Conservation (phyloP, 2,113 vertebrate species). For the Anolis carolinensis region DNA sequence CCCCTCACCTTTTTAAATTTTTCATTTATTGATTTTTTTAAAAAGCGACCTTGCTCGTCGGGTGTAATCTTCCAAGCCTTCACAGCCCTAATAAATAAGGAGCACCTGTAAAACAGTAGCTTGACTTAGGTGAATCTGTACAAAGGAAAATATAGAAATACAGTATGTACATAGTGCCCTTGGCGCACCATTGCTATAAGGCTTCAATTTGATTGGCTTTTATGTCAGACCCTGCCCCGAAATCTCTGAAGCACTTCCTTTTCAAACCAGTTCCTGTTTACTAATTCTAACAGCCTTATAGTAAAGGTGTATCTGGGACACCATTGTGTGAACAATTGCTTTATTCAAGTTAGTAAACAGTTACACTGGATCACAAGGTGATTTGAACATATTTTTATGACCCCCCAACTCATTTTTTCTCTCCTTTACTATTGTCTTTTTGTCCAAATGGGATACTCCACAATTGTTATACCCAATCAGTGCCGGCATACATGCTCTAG, state of each 20-base stretch:
- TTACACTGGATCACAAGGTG: slow-evolving; percentile 89
- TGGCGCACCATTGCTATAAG: slow-evolving; percentile 72
- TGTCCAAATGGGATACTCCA: slow-evolving; percentile 81
- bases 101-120: slow-evolving; percentile 86
- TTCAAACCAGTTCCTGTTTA: slow-evolving; percentile 51
- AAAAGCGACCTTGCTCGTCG: slow-evolving; percentile 81
- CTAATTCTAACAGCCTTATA: slow-evolving; percentile 66
- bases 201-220: slow-evolving; percentile 56
- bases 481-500: slow-evolving; percentile 82
- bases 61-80: slow-evolving; percentile 79
- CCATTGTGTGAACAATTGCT: slow-evolving; percentile 82
- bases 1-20: slow-evolving; percentile 38
- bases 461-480: slow-evolving; percentile 80
- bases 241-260: slow-evolving; percentile 26
- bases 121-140: slow-evolving; percentile 84
- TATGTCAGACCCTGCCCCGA: slow-evolving; percentile 41
- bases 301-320: slow-evolving; percentile 75
- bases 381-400: slow-evolving; percentile 64
- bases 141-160: slow-evolving; percentile 86
- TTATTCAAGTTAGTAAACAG: slow-evolving; percentile 87
- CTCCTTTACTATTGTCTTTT: slow-evolving; percentile 59
- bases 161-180: slow-evolving; percentile 83
- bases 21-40: slow-evolving; percentile 66
- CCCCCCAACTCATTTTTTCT: slow-evolving; percentile 43
- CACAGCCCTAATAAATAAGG: slow-evolving; percentile 87